phyloP scores from a whole-genome alignment of 2,797 vertebrate genomes.

The Benthosema pterotum region DNA sequence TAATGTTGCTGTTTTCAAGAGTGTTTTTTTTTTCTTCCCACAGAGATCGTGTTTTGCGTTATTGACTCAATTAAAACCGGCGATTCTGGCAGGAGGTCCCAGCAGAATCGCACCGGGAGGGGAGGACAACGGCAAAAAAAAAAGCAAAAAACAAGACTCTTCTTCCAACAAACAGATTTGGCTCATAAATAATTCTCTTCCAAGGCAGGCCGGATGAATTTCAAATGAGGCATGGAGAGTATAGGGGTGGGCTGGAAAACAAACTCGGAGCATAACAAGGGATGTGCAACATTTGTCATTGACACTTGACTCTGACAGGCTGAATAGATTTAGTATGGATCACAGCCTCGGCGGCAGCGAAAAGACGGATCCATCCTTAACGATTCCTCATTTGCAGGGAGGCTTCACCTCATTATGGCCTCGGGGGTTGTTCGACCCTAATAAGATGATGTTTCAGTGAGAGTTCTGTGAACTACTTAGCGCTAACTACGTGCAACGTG shows the following conservation, averaged over 20 bases:
- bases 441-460: constrained; percentile 46
- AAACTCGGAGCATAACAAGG: constrained; percentile 53
- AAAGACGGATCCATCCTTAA: constrained; percentile 38
- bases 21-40: constrained; percentile 37
- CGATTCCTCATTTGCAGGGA: constrained; percentile 33
- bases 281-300: constrained; percentile 62
- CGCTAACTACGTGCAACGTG: constrained; percentile 33
- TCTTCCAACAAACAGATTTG: constrained; percentile 72
- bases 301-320: constrained; percentile 40
- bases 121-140: constrained; percentile 55
- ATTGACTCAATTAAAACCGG: constrained; percentile 43
- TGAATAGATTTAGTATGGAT: constrained; percentile 43
- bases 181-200: constrained; percentile 80
- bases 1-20: constrained; percentile 57
- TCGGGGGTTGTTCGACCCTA: constrained; percentile 46
- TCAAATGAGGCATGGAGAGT: constrained; percentile 62
- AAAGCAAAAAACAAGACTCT: constrained; percentile 69
- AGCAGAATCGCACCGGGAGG: constrained; percentile 59
- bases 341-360: constrained; percentile 13
- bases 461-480: constrained; percentile 9
- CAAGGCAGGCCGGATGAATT: constrained; percentile 68
- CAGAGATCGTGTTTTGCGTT: constrained; percentile 5
- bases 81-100: constrained; percentile 65
- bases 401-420: constrained; percentile 39
- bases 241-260: constrained; percentile 66